These are phyloP conservation scores for Carettochelys insculpta DNA, from an alignment of 2,113 vertebrate species.

Conservation along the genomic window DNA sequence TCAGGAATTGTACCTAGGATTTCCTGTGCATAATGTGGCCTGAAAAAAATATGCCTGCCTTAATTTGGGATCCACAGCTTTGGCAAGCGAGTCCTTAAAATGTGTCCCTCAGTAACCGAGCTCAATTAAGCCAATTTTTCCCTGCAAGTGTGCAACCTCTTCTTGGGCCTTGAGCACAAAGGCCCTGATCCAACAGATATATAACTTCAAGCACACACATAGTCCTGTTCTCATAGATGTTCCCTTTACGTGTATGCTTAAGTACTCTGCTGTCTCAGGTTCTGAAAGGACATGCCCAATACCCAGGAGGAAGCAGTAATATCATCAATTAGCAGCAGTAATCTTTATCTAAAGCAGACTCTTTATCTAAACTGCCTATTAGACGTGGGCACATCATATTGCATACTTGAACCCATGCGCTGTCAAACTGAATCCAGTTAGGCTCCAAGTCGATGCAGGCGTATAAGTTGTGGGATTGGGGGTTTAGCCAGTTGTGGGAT, in stretches of 20 bases:
- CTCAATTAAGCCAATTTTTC: neutral
- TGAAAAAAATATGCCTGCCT: too few relatives aligned
- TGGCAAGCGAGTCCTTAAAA: neutral
- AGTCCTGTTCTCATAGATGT: neutral
- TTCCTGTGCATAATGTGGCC: neutral
- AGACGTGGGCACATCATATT: neutral
- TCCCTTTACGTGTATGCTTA: too few relatives aligned
- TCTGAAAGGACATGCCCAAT: neutral
- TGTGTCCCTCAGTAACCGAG: neutral
- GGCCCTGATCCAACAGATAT: neutral
- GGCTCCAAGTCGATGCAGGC: neutral
- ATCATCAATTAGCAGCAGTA: neutral
- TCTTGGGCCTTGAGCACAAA: neutral
- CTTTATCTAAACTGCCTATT: neutral
- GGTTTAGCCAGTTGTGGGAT: neutral
- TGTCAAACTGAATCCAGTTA: neutral
- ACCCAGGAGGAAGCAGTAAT: neutral
- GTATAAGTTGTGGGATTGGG: neutral
- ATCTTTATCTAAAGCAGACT: neutral
- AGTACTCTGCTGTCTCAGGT: neutral
- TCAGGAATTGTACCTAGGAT: constrained; percentile 16
- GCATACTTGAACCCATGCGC: neutral
- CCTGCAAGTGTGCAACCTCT: neutral
- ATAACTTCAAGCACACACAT: neutral
- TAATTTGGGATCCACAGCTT: neutral